Base-by-base conservation (phyloP, 2,888 invertebrate species). In the Caenorhabditis imperialis region DNA sequence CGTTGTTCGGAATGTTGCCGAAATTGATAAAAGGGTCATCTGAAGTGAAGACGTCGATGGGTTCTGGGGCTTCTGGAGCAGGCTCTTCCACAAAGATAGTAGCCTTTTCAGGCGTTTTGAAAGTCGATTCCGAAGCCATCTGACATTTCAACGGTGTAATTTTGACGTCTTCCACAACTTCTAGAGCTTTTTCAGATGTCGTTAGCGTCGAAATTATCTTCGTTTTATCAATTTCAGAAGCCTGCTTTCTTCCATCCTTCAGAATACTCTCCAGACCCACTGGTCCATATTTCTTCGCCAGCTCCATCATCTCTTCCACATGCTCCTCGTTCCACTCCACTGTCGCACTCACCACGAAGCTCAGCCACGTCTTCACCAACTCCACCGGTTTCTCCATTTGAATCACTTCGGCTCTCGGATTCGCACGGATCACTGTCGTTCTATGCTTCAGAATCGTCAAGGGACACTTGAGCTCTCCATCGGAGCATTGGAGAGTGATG, bases 261-360 rank as follows among this genome's bases (percentile, higher is more conserved):
- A n/a, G 27, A 50, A 33, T 20, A 25, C 14, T 45, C 33, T 51
- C 50, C 25, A 60, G 55, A 10, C 58, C 74, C 20, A 58, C 58
- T 0, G 81, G 81, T 8, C 81, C 81, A 37, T 73, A 79, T 23
- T 78, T 61, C 10, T 35, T 25, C 10, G 73, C 77, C 45, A 81
- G 37, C 10, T 63, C 45, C 3, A n/a, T 33, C 12, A 81, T 47
- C 6, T 38, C 70, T 3, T 75, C 76, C 14, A 33, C 51, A 16
- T 76, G 44, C 2, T 65, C 58, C 2, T 33, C 23, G 1, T 25
- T 48, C 79, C 81, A 81, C 42, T 79, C 77, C 8, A 73, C 53
- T 20, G 57, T 58, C 4, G 76, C 79, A 8, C 67, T 60, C 42
- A 71, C 75, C 7, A 81, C 75, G 44, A 51, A 81, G 10, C 38